A percentile compares a stretch with the other conserved stretches of the same genome.
Conservation (phyloP, 2,113 vertebrate species). For the Lipophrys pholis region DNA sequence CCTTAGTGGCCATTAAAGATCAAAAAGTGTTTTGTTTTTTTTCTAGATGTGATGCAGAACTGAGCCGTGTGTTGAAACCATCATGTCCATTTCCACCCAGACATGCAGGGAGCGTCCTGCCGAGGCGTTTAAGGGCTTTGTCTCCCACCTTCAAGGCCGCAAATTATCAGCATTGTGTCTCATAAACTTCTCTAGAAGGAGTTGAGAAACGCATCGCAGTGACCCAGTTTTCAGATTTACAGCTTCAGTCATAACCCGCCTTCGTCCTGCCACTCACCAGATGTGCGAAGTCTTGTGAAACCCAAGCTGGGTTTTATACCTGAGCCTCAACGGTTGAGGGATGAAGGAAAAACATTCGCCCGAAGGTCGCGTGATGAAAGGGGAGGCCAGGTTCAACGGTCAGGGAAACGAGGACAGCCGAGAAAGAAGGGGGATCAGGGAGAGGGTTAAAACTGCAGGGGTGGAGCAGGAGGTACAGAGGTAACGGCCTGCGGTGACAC, state of each 20-base stretch:
- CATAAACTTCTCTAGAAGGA: constrained; percentile 18
- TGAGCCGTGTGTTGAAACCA: too few relatives aligned
- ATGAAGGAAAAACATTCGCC: neutral
- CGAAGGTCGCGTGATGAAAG: neutral
- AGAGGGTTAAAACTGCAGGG: neutral
- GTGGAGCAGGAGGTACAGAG: neutral
- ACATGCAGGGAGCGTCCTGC: too few relatives aligned
- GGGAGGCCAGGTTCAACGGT: constrained; percentile 36
- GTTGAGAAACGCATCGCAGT: constrained; percentile 8
- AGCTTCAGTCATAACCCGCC: constrained; percentile 24
- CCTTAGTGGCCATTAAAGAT: too few relatives aligned
- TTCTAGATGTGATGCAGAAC: too few relatives aligned
- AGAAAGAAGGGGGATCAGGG: neutral
- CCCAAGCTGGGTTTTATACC: constrained; percentile 43
- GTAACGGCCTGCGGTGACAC: neutral
- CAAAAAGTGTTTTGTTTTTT: too few relatives aligned
- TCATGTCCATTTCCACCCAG: too few relatives aligned
- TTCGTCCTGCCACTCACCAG: constrained; percentile 43
- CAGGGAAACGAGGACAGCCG: constrained; percentile 10
- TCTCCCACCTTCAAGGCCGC: neutral
- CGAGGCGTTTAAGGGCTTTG: too few relatives aligned
- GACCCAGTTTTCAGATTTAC: constrained; percentile 45
- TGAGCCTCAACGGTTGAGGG: constrained; percentile 7
- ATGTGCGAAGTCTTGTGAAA: constrained; percentile 70
- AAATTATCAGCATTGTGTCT: constrained; percentile 40